phyloP scores from a whole-genome alignment of 2,113 vertebrate species.

The Dipodomys ordii region DNA sequence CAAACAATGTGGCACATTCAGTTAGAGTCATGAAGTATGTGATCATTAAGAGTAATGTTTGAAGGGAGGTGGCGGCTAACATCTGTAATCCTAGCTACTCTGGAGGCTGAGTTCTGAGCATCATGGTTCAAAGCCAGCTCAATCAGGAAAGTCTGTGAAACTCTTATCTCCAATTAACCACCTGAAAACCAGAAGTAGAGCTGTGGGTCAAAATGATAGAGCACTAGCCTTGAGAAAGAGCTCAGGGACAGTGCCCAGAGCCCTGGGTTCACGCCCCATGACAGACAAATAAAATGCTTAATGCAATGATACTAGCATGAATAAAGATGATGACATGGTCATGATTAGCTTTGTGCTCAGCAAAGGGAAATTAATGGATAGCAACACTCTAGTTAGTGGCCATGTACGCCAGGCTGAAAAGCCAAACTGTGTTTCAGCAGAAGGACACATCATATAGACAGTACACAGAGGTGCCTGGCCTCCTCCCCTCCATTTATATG shows the following conservation, averaged over 20 bases:
- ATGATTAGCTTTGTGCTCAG: conserved; percentile 45
- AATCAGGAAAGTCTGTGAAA: too few relatives aligned
- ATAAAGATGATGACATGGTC: conserved; percentile 40
- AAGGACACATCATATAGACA: background rate
- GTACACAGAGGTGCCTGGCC: background rate
- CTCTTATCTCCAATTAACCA: too few relatives aligned
- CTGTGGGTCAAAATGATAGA: too few relatives aligned
- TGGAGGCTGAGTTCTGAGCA: too few relatives aligned
- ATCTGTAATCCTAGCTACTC: too few relatives aligned
- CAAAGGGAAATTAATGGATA: conserved; percentile 30
- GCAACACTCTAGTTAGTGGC: background rate
- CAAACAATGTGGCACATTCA: background rate
- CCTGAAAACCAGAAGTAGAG: too few relatives aligned
- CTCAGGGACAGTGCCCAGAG: too few relatives aligned
- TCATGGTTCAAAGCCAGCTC: too few relatives aligned
- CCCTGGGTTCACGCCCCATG: too few relatives aligned
- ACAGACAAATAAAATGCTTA: too few relatives aligned
- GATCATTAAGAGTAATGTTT: background rate
- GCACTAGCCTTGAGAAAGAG: too few relatives aligned
- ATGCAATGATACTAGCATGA: background rate
- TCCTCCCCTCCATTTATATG: background rate
- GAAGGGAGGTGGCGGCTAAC: too few relatives aligned
- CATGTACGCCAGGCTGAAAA: conserved; percentile 1
- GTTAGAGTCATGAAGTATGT: background rate
- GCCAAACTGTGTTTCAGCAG: background rate